Evolutionary conservation across 1,140 invertebrate genomes (phyloP).

Genomic region (Lasaia peninsularis): DNA sequence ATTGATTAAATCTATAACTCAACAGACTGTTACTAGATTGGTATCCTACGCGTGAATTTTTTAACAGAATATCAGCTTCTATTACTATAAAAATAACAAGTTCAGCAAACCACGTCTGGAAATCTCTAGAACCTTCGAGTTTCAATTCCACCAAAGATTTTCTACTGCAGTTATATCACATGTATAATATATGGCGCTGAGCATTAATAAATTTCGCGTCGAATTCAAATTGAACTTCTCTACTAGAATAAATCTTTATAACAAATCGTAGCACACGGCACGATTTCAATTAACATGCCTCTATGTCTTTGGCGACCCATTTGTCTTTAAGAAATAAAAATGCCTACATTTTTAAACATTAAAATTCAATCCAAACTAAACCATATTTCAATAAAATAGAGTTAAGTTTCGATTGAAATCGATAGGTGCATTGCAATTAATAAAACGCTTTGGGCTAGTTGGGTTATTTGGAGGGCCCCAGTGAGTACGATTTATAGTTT

Average conservation of each 20-base stretch:
- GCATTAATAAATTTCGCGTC: constrained; percentile 6
- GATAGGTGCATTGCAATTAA: constrained; percentile 9
- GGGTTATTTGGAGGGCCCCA: constrained; percentile 7
- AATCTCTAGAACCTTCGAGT: too few species aligned
- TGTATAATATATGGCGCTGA: neutral
- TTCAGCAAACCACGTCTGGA: too few species aligned
- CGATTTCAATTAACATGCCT: constrained; percentile 7
- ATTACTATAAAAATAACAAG: too few species aligned
- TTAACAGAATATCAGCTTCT: too few species aligned
- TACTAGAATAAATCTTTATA: constrained; percentile 8
- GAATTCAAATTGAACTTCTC: constrained; percentile 7
- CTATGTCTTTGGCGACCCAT: constrained; percentile 8
- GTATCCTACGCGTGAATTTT: too few species aligned
- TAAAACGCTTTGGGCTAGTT: constrained; percentile 8
- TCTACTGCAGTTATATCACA: neutral
- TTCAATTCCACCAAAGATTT: too few species aligned
- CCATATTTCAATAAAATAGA: neutral
- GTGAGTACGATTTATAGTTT: constrained; percentile 2
- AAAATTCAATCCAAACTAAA: neutral
- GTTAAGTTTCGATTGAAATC: neutral
- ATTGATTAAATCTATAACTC: too few species aligned
- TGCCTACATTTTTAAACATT: constrained; percentile 6
- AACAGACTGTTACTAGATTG: too few species aligned
- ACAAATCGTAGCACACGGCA: constrained; percentile 7
- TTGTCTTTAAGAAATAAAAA: constrained; percentile 10